These are phyloP conservation scores for Eurois occulta DNA, from an alignment of 2,888 invertebrate species.

Conservation along the genomic window DNA sequence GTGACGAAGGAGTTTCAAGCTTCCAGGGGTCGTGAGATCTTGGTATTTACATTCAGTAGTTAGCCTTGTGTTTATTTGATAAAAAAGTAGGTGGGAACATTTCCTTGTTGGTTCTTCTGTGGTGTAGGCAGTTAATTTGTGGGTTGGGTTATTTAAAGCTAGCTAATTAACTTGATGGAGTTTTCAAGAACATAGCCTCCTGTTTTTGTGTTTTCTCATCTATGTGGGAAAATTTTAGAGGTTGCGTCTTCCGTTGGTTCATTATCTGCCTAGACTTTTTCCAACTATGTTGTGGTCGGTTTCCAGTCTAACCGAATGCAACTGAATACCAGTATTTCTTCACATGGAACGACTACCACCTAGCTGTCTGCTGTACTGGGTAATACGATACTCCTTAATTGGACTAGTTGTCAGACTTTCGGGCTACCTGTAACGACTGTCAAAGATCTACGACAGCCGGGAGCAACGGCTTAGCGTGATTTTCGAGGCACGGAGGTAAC, in stretches of 20 bases:
- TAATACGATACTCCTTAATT: no score
- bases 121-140: constrained; percentile 64
- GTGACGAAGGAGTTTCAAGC: constrained; percentile 33
- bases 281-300: no score
- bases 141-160: constrained; percentile 44
- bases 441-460: no score
- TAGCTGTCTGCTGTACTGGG: no score
- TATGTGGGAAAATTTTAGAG: constrained; percentile 25
- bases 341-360: no score
- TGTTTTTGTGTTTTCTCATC: constrained; percentile 36
- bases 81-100: constrained; percentile 74
- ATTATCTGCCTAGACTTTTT: no score
- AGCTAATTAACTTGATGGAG: constrained; percentile 61
- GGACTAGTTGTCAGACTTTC: no score
- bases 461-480: no score
- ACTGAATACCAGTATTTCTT: no score
- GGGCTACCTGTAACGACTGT: no score
- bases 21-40: constrained; percentile 53
- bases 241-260: not conserved
- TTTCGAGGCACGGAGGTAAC: no score
- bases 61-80: constrained; percentile 73
- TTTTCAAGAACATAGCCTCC: constrained; percentile 57
- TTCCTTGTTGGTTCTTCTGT: constrained; percentile 73
- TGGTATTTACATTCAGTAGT: constrained; percentile 67
- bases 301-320: no score